Base-by-base conservation (phyloP, 1,140 invertebrate genomes). In the Drosophila mauritiana region DNA sequence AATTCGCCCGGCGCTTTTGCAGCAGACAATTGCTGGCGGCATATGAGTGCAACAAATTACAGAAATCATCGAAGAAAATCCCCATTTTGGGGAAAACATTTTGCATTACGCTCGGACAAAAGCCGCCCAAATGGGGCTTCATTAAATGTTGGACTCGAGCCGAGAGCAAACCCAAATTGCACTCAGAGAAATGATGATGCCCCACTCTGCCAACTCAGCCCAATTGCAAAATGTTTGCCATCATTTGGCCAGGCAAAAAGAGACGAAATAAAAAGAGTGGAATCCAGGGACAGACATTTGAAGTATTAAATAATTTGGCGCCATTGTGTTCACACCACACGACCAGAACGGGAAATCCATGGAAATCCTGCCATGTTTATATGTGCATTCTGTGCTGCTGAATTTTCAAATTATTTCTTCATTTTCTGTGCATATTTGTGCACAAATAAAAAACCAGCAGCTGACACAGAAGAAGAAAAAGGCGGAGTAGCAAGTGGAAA, bases 271-370 rank as follows among this genome's bases (percentile, higher is more conserved):
- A 12, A 45, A 17, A 12, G 43, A 27, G 12, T 27, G 45, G 53
- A 17, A 27, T 34, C 5, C 46, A 56, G 51, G 65, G 39, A 84
- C 81, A 86, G 69, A 88, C 82, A 88, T 70, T 89, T 89, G 84
- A 89, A 89, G 77, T 88, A 88, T 89, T 84, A 88, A 88, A 88
- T 88, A 88, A 88, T 88, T 89, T 88, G 84, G 80, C 79, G 84
- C 80, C 84, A 88, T 89, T 88, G 83, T 88, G 84, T 82, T 86
- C 83, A 80, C 75, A 86, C 79, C 83, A 85, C 77, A 69, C 68
- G 58, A 61, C 70, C 74, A 36, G 15, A 49, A 37, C 49, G 59
- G 39, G 34, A 57, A 57, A 40, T 51, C 53, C 43, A 45, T 59
- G 39, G 46, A 57, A 57, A 40, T 51, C 34, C 42, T 53, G 36